Evolutionary conservation across 2,113 vertebrate species (phyloP).

Genomic region (Anolis sagrei): DNA sequence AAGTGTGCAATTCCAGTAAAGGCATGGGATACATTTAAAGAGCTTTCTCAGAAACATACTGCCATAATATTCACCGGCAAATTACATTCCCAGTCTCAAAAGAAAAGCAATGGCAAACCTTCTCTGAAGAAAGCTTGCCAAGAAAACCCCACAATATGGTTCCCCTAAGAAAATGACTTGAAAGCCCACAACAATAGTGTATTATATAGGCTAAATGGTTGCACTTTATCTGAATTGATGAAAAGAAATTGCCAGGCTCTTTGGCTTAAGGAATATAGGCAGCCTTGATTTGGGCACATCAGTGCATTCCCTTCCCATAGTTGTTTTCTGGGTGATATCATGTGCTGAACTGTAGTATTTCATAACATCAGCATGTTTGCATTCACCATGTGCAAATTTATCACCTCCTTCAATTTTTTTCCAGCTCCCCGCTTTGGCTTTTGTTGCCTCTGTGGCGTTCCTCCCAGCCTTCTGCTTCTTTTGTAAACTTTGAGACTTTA

Average conservation of each 20-base stretch:
- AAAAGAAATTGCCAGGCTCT: neutral
- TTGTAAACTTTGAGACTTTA: neutral
- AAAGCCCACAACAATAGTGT: too few species aligned
- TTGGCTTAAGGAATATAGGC: neutral
- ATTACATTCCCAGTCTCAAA: too few species aligned
- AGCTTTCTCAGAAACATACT: too few species aligned
- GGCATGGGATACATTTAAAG: too few species aligned
- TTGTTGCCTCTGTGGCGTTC: neutral
- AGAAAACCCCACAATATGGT: too few species aligned
- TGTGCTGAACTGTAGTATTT: neutral
- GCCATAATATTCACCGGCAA: too few species aligned
- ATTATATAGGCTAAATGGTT: too few species aligned
- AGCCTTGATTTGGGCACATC: accelerated
- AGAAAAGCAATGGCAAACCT: too few species aligned
- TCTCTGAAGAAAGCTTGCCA: too few species aligned
- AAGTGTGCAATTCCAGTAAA: too few species aligned
- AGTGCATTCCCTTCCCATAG: neutral
- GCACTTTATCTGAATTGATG: neutral
- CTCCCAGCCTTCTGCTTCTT: constrained; percentile 28
- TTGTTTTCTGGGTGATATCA: neutral
- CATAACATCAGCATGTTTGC: neutral
- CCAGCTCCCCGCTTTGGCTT: neutral
- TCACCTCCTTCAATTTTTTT: neutral
- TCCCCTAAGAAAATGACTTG: too few species aligned
- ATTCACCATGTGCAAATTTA: neutral